Percentiles rank a stretch among this genome's conserved stretches.
Conservation (phyloP, 2,888 invertebrate genomes). For the Ophraella communa region DNA sequence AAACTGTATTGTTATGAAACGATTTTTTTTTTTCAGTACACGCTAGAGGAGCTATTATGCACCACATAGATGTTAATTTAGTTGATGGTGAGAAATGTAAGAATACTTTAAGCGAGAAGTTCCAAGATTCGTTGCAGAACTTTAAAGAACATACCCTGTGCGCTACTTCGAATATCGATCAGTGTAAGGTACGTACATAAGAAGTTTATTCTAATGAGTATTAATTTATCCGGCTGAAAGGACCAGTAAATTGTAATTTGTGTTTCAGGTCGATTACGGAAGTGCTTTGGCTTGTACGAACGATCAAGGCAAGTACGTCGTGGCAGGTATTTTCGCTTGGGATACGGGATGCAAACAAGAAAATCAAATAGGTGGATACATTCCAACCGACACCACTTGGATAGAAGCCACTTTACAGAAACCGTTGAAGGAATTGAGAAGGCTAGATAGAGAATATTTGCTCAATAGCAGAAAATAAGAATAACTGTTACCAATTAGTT, state of each 20-base stretch:
- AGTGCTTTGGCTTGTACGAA: conserved; percentile 81
- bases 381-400: conserved; percentile 60
- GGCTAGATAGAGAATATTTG: conserved; percentile 47
- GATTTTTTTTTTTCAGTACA: conserved; percentile 66
- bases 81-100: conserved; percentile 70
- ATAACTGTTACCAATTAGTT: not conserved
- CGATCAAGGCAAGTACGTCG: conserved; percentile 71
- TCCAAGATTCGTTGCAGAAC: conserved; percentile 65
- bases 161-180: conserved; percentile 72
- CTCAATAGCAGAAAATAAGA: conserved; percentile 30
- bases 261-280: conserved; percentile 70
- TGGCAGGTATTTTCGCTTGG: conserved; percentile 79
- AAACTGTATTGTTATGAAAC: not conserved
- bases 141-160: conserved; percentile 73
- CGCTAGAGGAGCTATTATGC: conserved; percentile 76
- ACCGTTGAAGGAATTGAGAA: conserved; percentile 55
- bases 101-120: conserved; percentile 64
- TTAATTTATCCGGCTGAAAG: not conserved
- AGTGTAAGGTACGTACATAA: conserved; percentile 71
- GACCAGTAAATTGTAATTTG: not conserved
- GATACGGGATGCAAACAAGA: conserved; percentile 70
- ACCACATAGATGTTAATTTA: conserved; percentile 72
- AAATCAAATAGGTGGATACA: conserved; percentile 59
- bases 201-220: too few relatives aligned
- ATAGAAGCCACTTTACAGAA: conserved; percentile 55